Evolutionary conservation across 2,113 vertebrate species (phyloP).

Genomic region (Callithrix jacchus): DNA sequence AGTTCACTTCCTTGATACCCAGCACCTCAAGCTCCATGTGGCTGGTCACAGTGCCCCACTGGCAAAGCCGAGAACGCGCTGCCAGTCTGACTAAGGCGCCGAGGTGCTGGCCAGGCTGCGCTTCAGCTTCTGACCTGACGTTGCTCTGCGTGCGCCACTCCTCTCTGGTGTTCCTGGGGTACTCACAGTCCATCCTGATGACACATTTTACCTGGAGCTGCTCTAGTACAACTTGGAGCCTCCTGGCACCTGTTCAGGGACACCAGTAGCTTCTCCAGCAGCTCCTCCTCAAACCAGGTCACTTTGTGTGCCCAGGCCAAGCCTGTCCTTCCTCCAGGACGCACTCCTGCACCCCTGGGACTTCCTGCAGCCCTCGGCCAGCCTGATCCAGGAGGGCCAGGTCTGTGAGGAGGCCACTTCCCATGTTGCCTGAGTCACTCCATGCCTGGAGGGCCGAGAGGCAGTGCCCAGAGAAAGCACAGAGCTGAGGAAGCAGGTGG

Average conservation of each 20-base stretch:
- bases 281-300: slow-evolving; percentile 78
- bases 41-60: too few relatives aligned
- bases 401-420: background rate
- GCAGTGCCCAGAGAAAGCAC: slow-evolving; percentile 77
- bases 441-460: background rate
- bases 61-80: background rate
- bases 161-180: slow-evolving; percentile 89
- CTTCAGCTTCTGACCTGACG: background rate
- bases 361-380: background rate
- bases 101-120: background rate
- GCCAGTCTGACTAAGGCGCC: too few relatives aligned
- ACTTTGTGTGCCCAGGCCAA: background rate
- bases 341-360: background rate
- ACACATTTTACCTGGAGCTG: slow-evolving; percentile 89
- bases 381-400: background rate
- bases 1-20: slow-evolving; percentile 86
- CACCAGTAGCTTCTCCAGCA: slow-evolving; percentile 88
- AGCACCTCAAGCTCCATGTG: slow-evolving; percentile 85
- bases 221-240: slow-evolving; percentile 85
- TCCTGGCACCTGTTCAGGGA: slow-evolving; percentile 87
- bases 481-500: slow-evolving; percentile 66
- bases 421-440: slow-evolving; percentile 24
- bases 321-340: background rate
- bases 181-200: slow-evolving; percentile 89
- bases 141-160: background rate